Base-by-base conservation (phyloP, 2,888 invertebrate genomes). In the Lasioglossum morio region DNA sequence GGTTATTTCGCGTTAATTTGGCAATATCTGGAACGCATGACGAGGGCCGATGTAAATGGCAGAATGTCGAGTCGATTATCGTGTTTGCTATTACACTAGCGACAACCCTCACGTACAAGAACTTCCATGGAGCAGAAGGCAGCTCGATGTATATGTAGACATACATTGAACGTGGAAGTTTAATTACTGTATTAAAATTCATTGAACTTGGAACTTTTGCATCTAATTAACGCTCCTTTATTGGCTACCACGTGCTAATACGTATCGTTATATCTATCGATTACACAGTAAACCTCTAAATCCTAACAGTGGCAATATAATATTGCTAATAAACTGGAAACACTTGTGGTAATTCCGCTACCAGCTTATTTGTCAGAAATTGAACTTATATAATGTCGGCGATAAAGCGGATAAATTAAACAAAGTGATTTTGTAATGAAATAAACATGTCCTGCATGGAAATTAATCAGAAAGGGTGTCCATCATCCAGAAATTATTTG, bases 181-280 rank as follows among this genome's bases (percentile, higher is more conserved):
- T 76, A 43, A 81, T 77, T 53, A 46, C 46, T 8, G 43, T 34
- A 63, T 79, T 60, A 57, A 73, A 70, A 80, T 53, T 80, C 77
- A 77, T 27, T 4, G 43, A 34, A 27, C 27, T 69, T 57, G 30
- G 43, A 43, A 19, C 53, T 70, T 66, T 46, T 48, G 69, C 19
- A 10, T 34, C n/a, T 69, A 19, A 70, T 76, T 48, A n/a, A 23
- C 40, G 12, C 4, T 30, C 27, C 23, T 8, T 60, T 66, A 19
- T 69, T 27, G 5, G 40, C 57, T 30, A 10, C 8, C 19, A n/a
- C n/a, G 37, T 27, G 19, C 4, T 12, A 23, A 40, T 27, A 30
- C 37, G 37, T 69, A 69, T 23, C 37, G 37, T n/a, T 10, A 1
- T 69, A 60, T 2, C n/a, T 10, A n/a, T 57, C n/a, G 48, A 23